Base-by-base conservation (phyloP, 2,888 invertebrate genomes). In the Isoperla grammatica region DNA sequence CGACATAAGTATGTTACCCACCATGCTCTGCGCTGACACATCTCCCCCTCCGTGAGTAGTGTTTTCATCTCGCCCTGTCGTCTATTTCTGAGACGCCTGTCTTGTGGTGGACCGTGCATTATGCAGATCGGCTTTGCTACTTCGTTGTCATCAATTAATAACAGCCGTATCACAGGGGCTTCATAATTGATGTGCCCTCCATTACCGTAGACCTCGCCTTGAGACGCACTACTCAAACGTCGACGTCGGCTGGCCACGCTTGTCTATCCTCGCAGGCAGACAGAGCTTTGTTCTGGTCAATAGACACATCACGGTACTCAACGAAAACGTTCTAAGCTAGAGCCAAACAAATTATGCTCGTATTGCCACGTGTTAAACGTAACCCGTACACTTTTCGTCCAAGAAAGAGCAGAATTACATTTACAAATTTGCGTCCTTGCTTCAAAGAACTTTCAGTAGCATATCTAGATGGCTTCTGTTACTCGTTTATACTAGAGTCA, bases 91-190 rank as follows among this genome's bases (percentile, higher is more conserved):
- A 43, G 45, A 43, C n/a, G 35, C 20, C 35, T 49, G 57, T 58
- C 64, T 65, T 60, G 61, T 60, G 60, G 61, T 62, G 57, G 64
- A 59, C 65, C 67, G 71, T 74, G 70, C 69, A 74, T 74, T 73
- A 74, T 75, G 73, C 71, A 75, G 68, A 71, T 71, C 70, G 68
- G 66, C 69, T 69, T 68, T 69, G 54, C 55, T 50, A 13, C 61
- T 60, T 53, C 40, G 58, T 50, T 74, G 73, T 73, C 76, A 75
- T 76, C 76, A 76, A 76, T 76, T 76, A 76, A 75, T 76, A 75
- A 76, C 71, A 71, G 72, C 73, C 73, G 72, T 76, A 75, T 76
- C 76, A 76, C 71, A 74, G 72, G 70, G 68, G 68, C 65, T 76
- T 69, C 73, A 76, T 76, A 74, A 72, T 75, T 75, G 71, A 75